Conservation (phyloP, 2,113 vertebrate genomes). For the Formicarius rufipectus region DNA sequence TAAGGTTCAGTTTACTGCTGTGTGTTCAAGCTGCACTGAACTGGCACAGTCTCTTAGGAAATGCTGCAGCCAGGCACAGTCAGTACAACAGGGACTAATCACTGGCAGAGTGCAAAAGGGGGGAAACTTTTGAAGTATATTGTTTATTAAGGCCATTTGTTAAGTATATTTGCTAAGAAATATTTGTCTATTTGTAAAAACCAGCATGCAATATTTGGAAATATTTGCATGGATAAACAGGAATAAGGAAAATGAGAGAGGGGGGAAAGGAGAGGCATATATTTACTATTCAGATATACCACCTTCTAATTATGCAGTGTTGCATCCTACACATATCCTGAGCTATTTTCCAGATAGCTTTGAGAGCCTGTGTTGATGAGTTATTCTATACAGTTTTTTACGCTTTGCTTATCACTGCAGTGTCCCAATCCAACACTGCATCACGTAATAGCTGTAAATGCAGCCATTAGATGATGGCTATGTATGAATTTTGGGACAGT, state of each 20-base stretch:
- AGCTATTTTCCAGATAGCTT: background rate
- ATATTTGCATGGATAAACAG: background rate
- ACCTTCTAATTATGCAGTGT: background rate
- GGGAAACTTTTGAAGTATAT: background rate
- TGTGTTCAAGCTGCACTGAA: background rate
- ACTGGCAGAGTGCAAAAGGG: background rate
- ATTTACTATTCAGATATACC: constrained; percentile 9
- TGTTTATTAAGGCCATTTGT: background rate
- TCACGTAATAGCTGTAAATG: background rate
- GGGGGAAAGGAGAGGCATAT: background rate
- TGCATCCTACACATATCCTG: background rate
- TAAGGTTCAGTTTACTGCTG: constrained; percentile 5
- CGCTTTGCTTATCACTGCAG: background rate
- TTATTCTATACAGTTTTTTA: background rate
- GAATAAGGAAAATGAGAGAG: background rate
- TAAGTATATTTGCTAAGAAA: background rate
- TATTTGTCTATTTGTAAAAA: background rate
- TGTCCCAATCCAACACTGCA: background rate
- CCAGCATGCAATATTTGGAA: background rate
- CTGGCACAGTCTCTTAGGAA: background rate
- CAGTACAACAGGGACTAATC: background rate
- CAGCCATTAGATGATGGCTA: background rate
- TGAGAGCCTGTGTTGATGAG: background rate
- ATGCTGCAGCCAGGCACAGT: background rate
- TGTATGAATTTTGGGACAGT: background rate